Conservation (phyloP, 2,113 vertebrate species). For the Cariama cristata region DNA sequence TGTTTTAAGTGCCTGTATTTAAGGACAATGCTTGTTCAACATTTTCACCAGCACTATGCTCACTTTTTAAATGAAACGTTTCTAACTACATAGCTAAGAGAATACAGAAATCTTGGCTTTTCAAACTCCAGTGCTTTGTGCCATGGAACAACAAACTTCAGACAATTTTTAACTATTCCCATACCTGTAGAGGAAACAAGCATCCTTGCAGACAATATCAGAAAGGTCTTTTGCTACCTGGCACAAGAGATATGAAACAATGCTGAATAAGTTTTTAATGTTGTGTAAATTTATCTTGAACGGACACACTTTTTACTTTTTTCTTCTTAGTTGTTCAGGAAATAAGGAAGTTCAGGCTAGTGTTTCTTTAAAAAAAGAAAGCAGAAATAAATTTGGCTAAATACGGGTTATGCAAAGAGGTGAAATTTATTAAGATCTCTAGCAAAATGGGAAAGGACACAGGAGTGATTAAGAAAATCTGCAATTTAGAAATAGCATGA, state of each 20-base stretch:
- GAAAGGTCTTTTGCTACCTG: not conserved
- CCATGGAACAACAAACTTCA: not conserved
- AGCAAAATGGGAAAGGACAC: not conserved
- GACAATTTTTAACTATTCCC: not conserved
- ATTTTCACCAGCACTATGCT: not conserved
- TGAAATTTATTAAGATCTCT: not conserved
- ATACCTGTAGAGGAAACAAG: not conserved
- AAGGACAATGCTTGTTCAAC: not conserved
- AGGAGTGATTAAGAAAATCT: not conserved
- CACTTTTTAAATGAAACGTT: not conserved
- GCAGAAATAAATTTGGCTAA: not conserved
- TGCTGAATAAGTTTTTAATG: not conserved
- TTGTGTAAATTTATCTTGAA: not conserved
- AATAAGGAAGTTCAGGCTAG: not conserved
- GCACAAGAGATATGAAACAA: not conserved
- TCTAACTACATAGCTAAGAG: not conserved
- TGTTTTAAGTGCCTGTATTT: not conserved
- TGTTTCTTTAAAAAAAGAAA: not conserved
- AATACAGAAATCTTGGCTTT: not conserved
- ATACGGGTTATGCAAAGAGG: not conserved
- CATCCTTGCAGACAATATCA: not conserved
- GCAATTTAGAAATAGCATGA: not conserved
- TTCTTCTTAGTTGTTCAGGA: not conserved
- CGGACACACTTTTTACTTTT: not conserved
- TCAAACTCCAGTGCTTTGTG: not conserved